Evolutionary conservation across 1,140 invertebrate species (phyloP), one percentile per base, ranked within the genome.

Genomic region (Lordiphosa mommai): DNA sequence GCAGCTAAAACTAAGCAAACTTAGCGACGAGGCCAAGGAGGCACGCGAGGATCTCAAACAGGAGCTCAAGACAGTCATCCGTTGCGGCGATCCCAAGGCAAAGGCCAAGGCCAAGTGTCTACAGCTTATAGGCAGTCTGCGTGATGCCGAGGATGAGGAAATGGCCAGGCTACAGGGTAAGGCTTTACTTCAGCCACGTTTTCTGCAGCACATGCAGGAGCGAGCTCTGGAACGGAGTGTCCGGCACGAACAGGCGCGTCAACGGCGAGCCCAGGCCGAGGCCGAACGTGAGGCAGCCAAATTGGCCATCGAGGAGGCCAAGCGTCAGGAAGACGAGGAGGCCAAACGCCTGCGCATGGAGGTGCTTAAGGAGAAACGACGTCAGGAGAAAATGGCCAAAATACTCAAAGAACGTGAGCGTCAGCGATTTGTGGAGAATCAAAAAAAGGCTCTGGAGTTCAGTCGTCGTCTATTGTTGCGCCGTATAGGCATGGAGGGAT

Each of bases 171-270:
- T 92, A 4, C 88, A 91, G 43, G 86, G 91, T 27, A 90, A 90
- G 44, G 91, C 91, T 36, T 67, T 91, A 47, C 90, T 91, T 69
- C 90, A 92, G 4, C 92, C 93, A 8, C 92, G 92, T 58, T 91
- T 93, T 60, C 64, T 93, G 41, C 91, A 92, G 89, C 89, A 92
- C 87, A 92, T 93, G 92, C 92, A 93, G 64, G 89, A 92, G 44
- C 89, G 92, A 60, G 92, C 92, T 3, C 74, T 91, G 14, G 91
- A 93, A 69, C 86, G 93, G 5, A 91, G 91, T 69, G 89, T 92
- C 68, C 91, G 91, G 61, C 90, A 92, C 58, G 90, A 92, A 41
- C 89, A 93, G 50, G 92, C 92, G 23, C 86, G 90, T 43, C 92
- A 93, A 85, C 87, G 92, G 23, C 89, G 92, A 38, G 87, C 88